These are phyloP conservation scores for Labrus mixtus DNA, from an alignment of 2,113 vertebrate species.

Conservation along the genomic window DNA sequence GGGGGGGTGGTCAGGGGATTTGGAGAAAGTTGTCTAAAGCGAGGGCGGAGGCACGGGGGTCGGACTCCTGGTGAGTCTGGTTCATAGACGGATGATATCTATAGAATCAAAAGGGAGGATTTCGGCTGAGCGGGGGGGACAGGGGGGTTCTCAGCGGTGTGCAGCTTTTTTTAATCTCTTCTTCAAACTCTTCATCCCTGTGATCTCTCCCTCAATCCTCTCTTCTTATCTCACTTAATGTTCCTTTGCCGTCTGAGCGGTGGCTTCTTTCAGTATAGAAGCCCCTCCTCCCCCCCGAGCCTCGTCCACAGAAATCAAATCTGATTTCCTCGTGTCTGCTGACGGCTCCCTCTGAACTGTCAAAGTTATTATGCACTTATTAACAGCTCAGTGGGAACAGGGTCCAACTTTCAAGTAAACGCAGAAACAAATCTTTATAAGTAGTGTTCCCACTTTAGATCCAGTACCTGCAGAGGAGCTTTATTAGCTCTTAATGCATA, in stretches of 20 bases:
- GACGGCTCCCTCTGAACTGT: slow-evolving; percentile 59
- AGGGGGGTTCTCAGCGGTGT: slow-evolving; percentile 45
- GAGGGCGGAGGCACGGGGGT: slow-evolving; percentile 12
- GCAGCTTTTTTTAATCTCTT: slow-evolving; percentile 43
- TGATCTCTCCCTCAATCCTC: slow-evolving; percentile 51
- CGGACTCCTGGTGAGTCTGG: slow-evolving; percentile 40
- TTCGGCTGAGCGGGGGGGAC: slow-evolving; percentile 56
- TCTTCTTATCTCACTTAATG: slow-evolving; percentile 52
- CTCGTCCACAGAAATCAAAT: slow-evolving; percentile 61
- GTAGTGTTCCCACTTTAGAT: too few species aligned
- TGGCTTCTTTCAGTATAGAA: slow-evolving; percentile 35
- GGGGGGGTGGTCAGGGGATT: slow-evolving; percentile 59
- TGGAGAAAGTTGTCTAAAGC: slow-evolving; percentile 58
- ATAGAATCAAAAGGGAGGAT: slow-evolving; percentile 69
- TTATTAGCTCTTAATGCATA: too few species aligned
- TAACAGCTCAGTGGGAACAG: too few species aligned
- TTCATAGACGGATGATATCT: slow-evolving; percentile 57
- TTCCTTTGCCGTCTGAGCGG: slow-evolving; percentile 47
- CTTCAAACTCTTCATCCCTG: slow-evolving; percentile 60
- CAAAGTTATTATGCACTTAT: too few species aligned
- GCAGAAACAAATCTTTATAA: too few species aligned
- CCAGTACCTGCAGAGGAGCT: too few species aligned
- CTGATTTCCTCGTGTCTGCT: slow-evolving; percentile 59
- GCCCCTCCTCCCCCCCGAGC: slow-evolving; percentile 51
- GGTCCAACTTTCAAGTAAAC: too few species aligned